These are phyloP conservation scores for Neoascia interrupta DNA, from an alignment of 2,888 invertebrate species.

Conservation along the genomic window DNA sequence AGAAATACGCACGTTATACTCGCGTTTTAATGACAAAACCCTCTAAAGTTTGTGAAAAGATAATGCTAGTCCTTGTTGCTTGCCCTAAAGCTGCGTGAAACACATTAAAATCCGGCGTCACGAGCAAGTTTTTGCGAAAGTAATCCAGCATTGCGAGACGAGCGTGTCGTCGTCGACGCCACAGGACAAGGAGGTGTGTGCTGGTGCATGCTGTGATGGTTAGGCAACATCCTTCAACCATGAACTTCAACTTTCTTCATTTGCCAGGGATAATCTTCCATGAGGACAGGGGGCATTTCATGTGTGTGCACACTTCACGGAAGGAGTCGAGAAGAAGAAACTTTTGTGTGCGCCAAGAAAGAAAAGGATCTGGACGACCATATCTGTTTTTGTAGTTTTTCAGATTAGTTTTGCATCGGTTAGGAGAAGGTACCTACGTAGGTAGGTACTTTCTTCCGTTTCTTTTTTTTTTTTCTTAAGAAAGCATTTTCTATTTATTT, in stretches of 20 bases:
- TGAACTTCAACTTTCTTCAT: constrained; percentile 57
- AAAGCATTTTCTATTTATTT: constrained; percentile 60
- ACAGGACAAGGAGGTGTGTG: no score
- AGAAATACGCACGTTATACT: no score
- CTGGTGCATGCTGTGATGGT: constrained; percentile 15
- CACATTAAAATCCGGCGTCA: constrained; percentile 55
- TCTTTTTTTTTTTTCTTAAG: constrained; percentile 21
- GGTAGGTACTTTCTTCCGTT: constrained; percentile 8
- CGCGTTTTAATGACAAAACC: constrained; percentile 20
- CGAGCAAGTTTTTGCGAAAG: constrained; percentile 21
- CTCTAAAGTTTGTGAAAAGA: constrained; percentile 8
- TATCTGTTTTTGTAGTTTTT: constrained; percentile 36
- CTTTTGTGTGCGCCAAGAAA: constrained; percentile 28
- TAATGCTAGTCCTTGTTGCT: constrained; percentile 26
- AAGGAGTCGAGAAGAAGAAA: constrained; percentile 19
- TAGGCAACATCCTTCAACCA: constrained; percentile 37
- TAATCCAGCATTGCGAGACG: constrained; percentile 1
- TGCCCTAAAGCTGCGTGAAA: constrained; percentile 41
- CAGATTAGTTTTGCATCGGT: constrained; percentile 52
- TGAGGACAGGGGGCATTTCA: constrained; percentile 9
- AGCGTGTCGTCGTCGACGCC: no score
- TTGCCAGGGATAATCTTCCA: no score
- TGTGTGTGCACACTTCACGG: background rate
- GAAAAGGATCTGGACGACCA: constrained; percentile 7
- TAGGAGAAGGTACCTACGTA: constrained; percentile 11